Evolutionary conservation across 2,113 vertebrate species (phyloP).

Genomic region (Myodes glareolus): DNA sequence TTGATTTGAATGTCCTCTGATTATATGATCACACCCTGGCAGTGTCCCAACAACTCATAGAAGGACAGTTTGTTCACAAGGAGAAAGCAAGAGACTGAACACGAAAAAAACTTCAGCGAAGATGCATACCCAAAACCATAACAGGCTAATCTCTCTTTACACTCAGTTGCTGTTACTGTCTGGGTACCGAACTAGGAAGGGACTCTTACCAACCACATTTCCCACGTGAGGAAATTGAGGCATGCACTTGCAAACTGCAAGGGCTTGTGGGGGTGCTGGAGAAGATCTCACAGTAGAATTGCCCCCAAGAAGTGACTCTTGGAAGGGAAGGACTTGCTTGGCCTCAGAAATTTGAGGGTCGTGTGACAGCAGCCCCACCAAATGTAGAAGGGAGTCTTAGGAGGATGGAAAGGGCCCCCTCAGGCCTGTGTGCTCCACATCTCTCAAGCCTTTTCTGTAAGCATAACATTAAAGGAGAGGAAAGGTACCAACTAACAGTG

Average conservation of each 20-base stretch:
- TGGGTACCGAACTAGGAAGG: too few species aligned
- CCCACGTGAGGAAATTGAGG: neutral
- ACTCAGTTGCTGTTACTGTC: too few species aligned
- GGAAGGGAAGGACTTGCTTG: neutral
- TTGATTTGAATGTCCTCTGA: neutral
- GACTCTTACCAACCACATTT: neutral
- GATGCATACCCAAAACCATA: too few species aligned
- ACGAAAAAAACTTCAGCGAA: neutral
- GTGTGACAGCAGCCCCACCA: too few species aligned
- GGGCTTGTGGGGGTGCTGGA: neutral
- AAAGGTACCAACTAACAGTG: too few species aligned
- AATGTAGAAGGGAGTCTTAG: fast-evolving
- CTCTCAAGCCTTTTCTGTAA: neutral
- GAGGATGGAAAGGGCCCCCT: neutral
- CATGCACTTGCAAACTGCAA: neutral
- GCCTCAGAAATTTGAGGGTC: too few species aligned
- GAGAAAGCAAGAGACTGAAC: neutral
- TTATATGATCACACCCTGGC: neutral
- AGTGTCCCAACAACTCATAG: neutral
- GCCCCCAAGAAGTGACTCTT: neutral
- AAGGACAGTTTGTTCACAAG: neutral
- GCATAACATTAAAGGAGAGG: neutral
- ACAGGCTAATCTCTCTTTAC: neutral
- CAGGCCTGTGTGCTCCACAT: fast-evolving
- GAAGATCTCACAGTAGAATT: neutral